Conservation (phyloP, 2,113 vertebrate species). For the Percopsis transmontana region DNA sequence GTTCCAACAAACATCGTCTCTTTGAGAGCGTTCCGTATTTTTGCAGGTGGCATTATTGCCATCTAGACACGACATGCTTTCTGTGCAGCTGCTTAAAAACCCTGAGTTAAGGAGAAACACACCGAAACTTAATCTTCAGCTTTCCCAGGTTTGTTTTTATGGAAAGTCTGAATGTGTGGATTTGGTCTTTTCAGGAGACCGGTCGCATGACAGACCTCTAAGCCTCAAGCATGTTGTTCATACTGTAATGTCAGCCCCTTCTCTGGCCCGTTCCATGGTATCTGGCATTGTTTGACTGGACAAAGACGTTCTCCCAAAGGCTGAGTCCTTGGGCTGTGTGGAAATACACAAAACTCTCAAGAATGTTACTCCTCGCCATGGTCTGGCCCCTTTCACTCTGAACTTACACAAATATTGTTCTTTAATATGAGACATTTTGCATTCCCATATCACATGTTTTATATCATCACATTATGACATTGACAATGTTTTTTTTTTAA, state of each 20-base stretch:
- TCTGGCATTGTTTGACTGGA: constrained; percentile 47
- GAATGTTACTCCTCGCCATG: constrained; percentile 26
- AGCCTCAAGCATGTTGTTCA: constrained; percentile 32
- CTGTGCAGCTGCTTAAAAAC: constrained; percentile 18
- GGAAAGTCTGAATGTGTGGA: constrained; percentile 42
- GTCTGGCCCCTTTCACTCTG: constrained; percentile 9
- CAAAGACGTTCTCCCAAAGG: constrained; percentile 53
- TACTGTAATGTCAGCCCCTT: constrained; percentile 30
- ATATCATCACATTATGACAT: constrained; percentile 10
- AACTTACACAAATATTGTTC: constrained; percentile 58
- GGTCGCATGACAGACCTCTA: constrained; percentile 35
- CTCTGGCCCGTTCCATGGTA: constrained; percentile 22
- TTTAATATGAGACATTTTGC: constrained; percentile 46
- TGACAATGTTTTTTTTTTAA: constrained; percentile 7
- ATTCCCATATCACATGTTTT: neutral
- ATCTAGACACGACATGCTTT: constrained; percentile 38
- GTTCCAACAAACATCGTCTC: constrained; percentile 11
- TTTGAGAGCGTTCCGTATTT: constrained; percentile 38
- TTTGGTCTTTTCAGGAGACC: constrained; percentile 42
- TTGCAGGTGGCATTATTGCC: constrained; percentile 45
- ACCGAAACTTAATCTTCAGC: constrained; percentile 33
- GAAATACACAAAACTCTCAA: constrained; percentile 29
- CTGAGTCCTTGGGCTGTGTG: constrained; percentile 36
- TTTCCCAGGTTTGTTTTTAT: constrained; percentile 53
- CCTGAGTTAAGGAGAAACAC: constrained; percentile 35